Evolutionary conservation across 2,888 invertebrate species (phyloP), one percentile per base, ranked within the genome.

Genomic region (Melangyna quadrimaculata): DNA sequence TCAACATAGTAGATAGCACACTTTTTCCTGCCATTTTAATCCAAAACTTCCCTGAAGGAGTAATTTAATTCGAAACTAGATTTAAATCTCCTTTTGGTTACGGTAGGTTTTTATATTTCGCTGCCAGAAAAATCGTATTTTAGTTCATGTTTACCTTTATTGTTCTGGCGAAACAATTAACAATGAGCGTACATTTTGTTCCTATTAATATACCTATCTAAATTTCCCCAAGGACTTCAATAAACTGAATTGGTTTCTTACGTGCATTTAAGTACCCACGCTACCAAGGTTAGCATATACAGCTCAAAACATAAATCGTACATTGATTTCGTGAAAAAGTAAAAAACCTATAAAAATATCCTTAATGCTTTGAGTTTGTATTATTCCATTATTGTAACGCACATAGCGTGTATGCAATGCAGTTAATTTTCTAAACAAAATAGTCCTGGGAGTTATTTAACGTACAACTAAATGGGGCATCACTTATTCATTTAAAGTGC

Each of bases 371-470:
- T 27, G 24, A 27, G 19, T 37, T 37, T 8, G 14, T 59, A 35
- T 57, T 35, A 35, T 19, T 57, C 48, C 48, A 35, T 59, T 59
- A 59, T 59, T 59, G 8, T 22, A 59, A 59, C 59, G 40, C 65
- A 77, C 72, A 82, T 78, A 53, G 82, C 82, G 82, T 83, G 82
- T 63, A 73, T 70, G 69, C 45, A 70, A 73, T 70, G 69, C 45
- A 70, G 69, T 78, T 78, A 74, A 78, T 83, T 78, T 82, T 48
- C 29, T 65, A 32, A 19, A 65, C 53, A 61, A 45, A 24, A 45
- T 69, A 48, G 65, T 77, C 82, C 72, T 78, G 78, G 73, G 73
- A 78, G 70, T 74, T 74, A 83, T 78, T 78, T 72, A 82, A 67
- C 73, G 61, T n/a, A n/a, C 78, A 67, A 55, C 82, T 69, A 70